Base-by-base conservation (phyloP, 2,888 invertebrate genomes). In the Scaptomyza reducta region DNA sequence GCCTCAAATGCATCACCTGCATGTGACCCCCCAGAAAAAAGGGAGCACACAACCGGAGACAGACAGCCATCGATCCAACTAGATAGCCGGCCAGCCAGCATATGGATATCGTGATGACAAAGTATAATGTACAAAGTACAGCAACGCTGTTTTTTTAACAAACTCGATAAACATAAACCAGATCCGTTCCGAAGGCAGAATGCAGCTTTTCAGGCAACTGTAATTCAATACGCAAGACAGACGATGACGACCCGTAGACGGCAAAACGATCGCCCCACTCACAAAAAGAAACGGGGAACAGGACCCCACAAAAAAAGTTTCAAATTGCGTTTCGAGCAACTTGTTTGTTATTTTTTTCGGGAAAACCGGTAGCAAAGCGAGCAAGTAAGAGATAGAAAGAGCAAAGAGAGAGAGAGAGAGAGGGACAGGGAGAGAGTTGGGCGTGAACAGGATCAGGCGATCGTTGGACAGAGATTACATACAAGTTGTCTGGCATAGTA, bases 271-370 rank as follows among this genome's bases (percentile, higher is more conserved):
- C 78, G 69, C 71, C 68, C 81, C 75, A 74, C 70, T 70, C 62
- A 11, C 14, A 14, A n/a, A 25, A 40, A 9, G 33, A 62, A 27
- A 31, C 31, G 56, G 22, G 60, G 70, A 66, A 63, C 61, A 65
- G 65, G 71, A 81, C 69, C 49, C 81, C 68, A 60, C 42, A 38
- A 59, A 53, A 45, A 68, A 77, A 79, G 82, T 87, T 87, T 82
- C 82, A 64, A 77, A 70, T 82, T 82, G 78, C 82, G 60, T 79
- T 83, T 60, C 44, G n/a, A 54, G 46, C 74, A 86, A 86, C 80
- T 77, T 79, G 74, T 70, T 70, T 47, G 22, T 22, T 22, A 2
- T 16, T 47, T 16, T 13, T 2, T 56, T 59, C 25, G 60, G 56
- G 42, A 63, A 70, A 87, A 82, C 81, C 81, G 87, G 87, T 81